phyloP scores from a whole-genome alignment of 1,140 invertebrate genomes.

The Sinella curviseta region DNA sequence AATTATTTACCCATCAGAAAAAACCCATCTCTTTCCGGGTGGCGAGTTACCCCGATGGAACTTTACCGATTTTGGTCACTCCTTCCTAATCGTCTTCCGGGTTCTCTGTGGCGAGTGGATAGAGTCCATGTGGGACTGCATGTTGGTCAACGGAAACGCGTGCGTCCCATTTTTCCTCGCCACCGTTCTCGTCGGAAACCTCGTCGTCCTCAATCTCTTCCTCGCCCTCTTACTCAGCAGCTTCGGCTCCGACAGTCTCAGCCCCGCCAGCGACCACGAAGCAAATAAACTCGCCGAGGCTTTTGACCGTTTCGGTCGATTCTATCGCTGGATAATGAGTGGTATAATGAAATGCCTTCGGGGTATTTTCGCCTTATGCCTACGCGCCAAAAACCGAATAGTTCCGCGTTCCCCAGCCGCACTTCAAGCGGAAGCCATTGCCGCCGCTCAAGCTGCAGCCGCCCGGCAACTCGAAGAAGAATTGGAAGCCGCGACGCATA shows the following conservation, averaged over 20 bases:
- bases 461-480: neutral
- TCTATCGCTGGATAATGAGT: conserved; percentile 82
- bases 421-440: neutral
- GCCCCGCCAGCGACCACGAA: conserved; percentile 83
- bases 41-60: conserved; percentile 81
- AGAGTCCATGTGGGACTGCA: conserved; percentile 97
- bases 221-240: conserved; percentile 96
- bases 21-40: conserved; percentile 71
- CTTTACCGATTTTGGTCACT: conserved; percentile 97
- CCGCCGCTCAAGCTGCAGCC: neutral
- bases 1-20: no score
- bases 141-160: conserved; percentile 84
- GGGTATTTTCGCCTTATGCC: neutral
- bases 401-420: no score
- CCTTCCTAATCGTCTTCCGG: conserved; percentile 97
- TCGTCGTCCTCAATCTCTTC: conserved; percentile 97
- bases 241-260: conserved; percentile 91
- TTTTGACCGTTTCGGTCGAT: conserved; percentile 86
- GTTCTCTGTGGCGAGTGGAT: conserved; percentile 98
- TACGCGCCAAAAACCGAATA: conserved; percentile 1
- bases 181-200: conserved; percentile 94
- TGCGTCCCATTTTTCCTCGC: conserved; percentile 96
- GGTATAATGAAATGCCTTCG: conserved; percentile 56
- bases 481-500: conserved; percentile 61
- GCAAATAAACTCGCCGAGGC: conserved; percentile 98